A percentile compares a stretch with the other conserved stretches of the same genome.
Evolutionary conservation across 2,888 invertebrate species (phyloP).

Genomic region (Dermolepida albohirtum): DNA sequence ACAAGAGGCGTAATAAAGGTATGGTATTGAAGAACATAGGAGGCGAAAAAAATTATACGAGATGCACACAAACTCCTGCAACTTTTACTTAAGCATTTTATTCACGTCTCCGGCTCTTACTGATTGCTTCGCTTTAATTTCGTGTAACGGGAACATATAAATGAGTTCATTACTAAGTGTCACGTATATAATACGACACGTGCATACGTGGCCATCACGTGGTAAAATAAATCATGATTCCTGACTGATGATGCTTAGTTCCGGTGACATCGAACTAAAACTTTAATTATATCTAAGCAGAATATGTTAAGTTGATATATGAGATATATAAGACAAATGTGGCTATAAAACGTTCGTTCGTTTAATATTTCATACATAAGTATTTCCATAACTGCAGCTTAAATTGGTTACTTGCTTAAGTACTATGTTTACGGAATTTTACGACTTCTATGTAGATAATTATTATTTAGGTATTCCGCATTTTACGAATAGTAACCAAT

Average conservation of each 20-base stretch:
- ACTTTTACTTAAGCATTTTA: constrained; percentile 20
- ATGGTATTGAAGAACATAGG: not conserved
- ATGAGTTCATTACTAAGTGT: constrained; percentile 49
- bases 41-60: not conserved
- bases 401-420: not conserved
- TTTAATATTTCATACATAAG: not conserved
- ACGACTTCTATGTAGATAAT: too few relatives aligned
- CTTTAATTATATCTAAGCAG: constrained; percentile 23
- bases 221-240: constrained; percentile 31
- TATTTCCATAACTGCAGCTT: constrained; percentile 12
- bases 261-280: constrained; percentile 21
- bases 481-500: too few relatives aligned
- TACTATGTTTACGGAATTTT: too few relatives aligned
- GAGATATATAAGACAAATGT: constrained; percentile 19
- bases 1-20: constrained; percentile 8
- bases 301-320: constrained; percentile 23
- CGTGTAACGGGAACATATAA: constrained; percentile 47
- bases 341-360: not conserved
- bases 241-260: constrained; percentile 32
- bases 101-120: constrained; percentile 34
- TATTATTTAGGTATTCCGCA: too few relatives aligned
- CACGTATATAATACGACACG: constrained; percentile 45
- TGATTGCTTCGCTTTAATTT: constrained; percentile 44
- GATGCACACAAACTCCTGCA: constrained; percentile 1
- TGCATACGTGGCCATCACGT: constrained; percentile 26